Conservation (phyloP, 1,140 invertebrate genomes). For the Drosophila kurseongensis region DNA sequence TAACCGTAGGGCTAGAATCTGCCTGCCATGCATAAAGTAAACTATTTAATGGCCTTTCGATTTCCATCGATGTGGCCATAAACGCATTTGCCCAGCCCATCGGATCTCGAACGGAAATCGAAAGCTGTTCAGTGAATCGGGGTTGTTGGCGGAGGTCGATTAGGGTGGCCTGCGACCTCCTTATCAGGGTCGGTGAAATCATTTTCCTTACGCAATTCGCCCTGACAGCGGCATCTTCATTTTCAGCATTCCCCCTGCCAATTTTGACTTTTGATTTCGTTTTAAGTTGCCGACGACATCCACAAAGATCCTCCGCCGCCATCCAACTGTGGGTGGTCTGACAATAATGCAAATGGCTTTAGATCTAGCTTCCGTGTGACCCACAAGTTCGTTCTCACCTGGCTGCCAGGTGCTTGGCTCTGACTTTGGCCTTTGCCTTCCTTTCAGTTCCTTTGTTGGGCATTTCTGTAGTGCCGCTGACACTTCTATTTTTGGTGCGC, state of each 20-base stretch:
- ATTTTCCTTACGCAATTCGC: constrained; percentile 71
- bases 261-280: constrained; percentile 68
- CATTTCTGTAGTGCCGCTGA: constrained; percentile 54
- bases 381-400: constrained; percentile 35
- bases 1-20: constrained; percentile 72
- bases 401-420: constrained; percentile 25
- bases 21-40: constrained; percentile 80
- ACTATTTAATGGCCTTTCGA: constrained; percentile 81
- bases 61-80: constrained; percentile 63
- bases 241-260: constrained; percentile 26
- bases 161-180: constrained; percentile 31
- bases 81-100: constrained; percentile 52
- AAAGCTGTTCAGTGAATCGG: constrained; percentile 63
- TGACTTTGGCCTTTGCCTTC: constrained; percentile 26
- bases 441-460: constrained; percentile 23
- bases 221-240: constrained; percentile 16
- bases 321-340: constrained; percentile 20
- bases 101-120: constrained; percentile 69
- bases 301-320: constrained; percentile 14
- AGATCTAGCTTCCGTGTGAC: constrained; percentile 66
- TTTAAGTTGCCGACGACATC: constrained; percentile 57
- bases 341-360: constrained; percentile 80
- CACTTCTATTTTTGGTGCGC: constrained; percentile 59
- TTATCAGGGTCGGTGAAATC: constrained; percentile 51
- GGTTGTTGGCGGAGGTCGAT: constrained; percentile 31